Conservation (phyloP, 2,888 invertebrate genomes). For the Merodon equestris region DNA sequence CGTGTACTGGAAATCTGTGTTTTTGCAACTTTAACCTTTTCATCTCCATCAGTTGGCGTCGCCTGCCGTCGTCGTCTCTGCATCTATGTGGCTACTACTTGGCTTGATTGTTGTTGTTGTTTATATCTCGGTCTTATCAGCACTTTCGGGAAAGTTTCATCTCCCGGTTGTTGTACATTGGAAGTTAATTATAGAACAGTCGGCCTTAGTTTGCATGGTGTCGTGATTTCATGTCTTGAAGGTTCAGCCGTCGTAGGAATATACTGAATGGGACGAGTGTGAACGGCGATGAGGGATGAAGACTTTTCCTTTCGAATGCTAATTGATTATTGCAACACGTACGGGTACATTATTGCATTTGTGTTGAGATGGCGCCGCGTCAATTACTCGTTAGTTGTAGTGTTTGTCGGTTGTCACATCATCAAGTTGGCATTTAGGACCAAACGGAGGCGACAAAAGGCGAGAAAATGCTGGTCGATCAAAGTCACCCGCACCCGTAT, state of each 20-base stretch:
- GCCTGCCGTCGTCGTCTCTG: background rate
- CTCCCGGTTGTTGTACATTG: background rate
- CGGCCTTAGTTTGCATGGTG: slow-evolving; percentile 3
- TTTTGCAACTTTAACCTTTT: slow-evolving; percentile 64
- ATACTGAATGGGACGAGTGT: background rate
- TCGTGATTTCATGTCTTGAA: background rate
- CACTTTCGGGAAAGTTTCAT: slow-evolving; percentile 12
- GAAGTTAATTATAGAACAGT: slow-evolving; percentile 50
- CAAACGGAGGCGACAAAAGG: too few relatives aligned
- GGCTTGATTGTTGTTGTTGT: slow-evolving; percentile 3
- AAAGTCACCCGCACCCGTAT: background rate
- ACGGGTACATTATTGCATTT: slow-evolving; percentile 27
- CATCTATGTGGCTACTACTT: background rate
- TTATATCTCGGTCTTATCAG: slow-evolving; percentile 32
- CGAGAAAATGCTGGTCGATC: too few relatives aligned
- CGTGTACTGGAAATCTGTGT: slow-evolving; percentile 11
- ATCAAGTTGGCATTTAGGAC: too few relatives aligned
- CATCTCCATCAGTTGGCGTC: background rate
- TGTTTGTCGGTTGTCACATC: slow-evolving; percentile 1
- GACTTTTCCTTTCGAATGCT: slow-evolving; percentile 44
- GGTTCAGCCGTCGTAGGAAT: background rate
- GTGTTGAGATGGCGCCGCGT: slow-evolving; percentile 53
- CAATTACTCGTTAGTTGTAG: slow-evolving; percentile 15
- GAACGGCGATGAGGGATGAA: background rate
- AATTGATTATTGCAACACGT: slow-evolving; percentile 50